Percentiles rank a stretch among this genome's conserved stretches.
These are phyloP conservation scores for Percopsis omiscomaycus DNA, from an alignment of 2,797 vertebrate species.

Conservation along the genomic window DNA sequence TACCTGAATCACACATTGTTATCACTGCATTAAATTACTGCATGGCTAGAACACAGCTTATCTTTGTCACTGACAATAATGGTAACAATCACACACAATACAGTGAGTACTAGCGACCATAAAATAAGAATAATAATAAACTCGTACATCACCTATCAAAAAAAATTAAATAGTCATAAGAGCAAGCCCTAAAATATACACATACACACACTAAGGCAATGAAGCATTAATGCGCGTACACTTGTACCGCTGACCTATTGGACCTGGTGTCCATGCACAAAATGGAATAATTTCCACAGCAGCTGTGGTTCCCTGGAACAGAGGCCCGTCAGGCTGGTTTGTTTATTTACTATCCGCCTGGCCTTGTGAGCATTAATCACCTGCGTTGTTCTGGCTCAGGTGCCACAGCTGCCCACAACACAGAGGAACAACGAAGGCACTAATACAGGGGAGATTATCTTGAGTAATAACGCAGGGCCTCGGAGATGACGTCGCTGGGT, in stretches of 20 bases:
- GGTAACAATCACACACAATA: no score
- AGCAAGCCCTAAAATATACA: neutral
- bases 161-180: no score
- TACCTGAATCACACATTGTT: no score
- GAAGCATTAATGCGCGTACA: conserved; percentile 4
- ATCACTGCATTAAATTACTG: no score
- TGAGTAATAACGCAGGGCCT: conserved; percentile 29
- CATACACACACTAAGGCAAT: neutral
- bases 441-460: conserved; percentile 36
- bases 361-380: conserved; percentile 60
- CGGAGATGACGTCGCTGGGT: conserved; percentile 27
- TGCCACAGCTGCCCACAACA: conserved; percentile 36
- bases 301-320: conserved; percentile 29
- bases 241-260: neutral
- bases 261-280: conserved; percentile 20
- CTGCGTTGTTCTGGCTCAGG: conserved; percentile 54
- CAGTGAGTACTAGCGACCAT: no score
- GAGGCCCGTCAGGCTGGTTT: conserved; percentile 38
- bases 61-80: neutral
- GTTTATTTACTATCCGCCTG: conserved; percentile 59
- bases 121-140: no score
- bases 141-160: no score
- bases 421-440: conserved; percentile 35
- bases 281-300: conserved; percentile 41
- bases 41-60: neutral